Percentiles rank a stretch among this genome's conserved stretches.
Evolutionary conservation across 2,888 invertebrate genomes (phyloP).

Genomic region (Drosophila paranaensis): DNA sequence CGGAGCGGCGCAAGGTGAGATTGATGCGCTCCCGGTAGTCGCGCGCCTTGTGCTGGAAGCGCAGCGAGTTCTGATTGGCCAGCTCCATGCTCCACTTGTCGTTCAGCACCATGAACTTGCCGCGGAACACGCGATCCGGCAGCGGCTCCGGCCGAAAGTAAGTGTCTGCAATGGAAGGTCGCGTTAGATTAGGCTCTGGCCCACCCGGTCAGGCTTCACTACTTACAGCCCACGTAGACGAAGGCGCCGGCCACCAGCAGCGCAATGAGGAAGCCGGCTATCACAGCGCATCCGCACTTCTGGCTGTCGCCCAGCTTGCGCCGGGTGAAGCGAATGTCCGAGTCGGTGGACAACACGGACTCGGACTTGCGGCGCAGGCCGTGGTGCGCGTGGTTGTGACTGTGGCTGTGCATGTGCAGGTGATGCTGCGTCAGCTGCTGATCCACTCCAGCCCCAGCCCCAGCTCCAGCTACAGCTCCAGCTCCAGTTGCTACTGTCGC

Average conservation of each 20-base stretch:
- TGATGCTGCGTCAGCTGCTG: slow-evolving; percentile 52
- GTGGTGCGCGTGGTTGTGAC: slow-evolving; percentile 64
- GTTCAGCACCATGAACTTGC: slow-evolving; percentile 90
- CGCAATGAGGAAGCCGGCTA: slow-evolving; percentile 92
- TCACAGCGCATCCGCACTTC: slow-evolving; percentile 94
- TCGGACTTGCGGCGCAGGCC: slow-evolving; percentile 86
- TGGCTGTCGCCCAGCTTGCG: slow-evolving; percentile 93
- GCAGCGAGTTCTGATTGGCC: slow-evolving; percentile 88
- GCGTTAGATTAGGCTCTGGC: neutral
- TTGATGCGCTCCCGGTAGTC: slow-evolving; percentile 91
- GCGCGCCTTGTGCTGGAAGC: slow-evolving; percentile 90
- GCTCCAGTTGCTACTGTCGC: neutral
- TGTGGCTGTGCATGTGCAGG: slow-evolving; percentile 65
- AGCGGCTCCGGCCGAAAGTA: slow-evolving; percentile 87
- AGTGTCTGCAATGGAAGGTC: slow-evolving; percentile 73
- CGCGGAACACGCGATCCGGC: slow-evolving; percentile 93
- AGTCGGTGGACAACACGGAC: slow-evolving; percentile 93
- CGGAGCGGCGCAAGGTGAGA: slow-evolving; percentile 90
- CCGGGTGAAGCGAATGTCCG: slow-evolving; percentile 94
- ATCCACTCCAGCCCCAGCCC: slow-evolving; percentile 12
- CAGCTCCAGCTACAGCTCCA: neutral
- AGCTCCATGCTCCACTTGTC: slow-evolving; percentile 89
- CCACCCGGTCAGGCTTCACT: neutral
- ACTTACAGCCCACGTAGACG: slow-evolving; percentile 87
- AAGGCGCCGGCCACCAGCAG: slow-evolving; percentile 89